Conservation (phyloP, 2,113 vertebrate species). For the Campylorhamphus procurvoides region DNA sequence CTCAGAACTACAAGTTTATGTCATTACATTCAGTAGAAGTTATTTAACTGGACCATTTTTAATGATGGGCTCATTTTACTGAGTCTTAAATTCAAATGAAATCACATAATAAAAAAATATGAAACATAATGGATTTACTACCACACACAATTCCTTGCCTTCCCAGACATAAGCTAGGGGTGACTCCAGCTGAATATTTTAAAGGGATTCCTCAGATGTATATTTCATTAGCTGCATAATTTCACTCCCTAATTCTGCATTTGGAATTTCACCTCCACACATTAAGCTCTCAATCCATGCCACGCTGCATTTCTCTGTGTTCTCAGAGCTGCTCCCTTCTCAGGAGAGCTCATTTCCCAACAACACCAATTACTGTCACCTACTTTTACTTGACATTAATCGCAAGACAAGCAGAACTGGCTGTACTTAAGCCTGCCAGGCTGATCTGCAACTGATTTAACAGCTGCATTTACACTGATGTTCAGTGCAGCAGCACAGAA, state of each 20-base stretch:
- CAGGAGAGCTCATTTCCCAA: slow-evolving; percentile 16
- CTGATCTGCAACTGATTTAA: background rate
- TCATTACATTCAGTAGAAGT: background rate
- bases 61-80: background rate
- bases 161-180: background rate
- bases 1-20: background rate
- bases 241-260: background rate
- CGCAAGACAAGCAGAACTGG: slow-evolving; percentile 27
- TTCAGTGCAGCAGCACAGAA: background rate
- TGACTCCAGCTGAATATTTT: background rate
- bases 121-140: background rate
- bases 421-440: slow-evolving; percentile 27
- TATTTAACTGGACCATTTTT: background rate
- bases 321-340: background rate
- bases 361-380: slow-evolving; percentile 52
- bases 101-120: background rate
- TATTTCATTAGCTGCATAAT: background rate
- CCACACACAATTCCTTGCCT: background rate
- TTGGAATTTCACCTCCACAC: background rate
- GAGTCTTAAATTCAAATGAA: background rate
- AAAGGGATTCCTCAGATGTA: background rate
- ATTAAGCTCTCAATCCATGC: background rate
- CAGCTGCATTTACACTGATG: background rate
- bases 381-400: slow-evolving; percentile 22
- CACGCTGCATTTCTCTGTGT: rapidly evolving